A percentile compares a stretch with the other conserved stretches of the same genome.
Conservation (phyloP, 2,797 vertebrate genomes). For the Gymnothorax javanicus region DNA sequence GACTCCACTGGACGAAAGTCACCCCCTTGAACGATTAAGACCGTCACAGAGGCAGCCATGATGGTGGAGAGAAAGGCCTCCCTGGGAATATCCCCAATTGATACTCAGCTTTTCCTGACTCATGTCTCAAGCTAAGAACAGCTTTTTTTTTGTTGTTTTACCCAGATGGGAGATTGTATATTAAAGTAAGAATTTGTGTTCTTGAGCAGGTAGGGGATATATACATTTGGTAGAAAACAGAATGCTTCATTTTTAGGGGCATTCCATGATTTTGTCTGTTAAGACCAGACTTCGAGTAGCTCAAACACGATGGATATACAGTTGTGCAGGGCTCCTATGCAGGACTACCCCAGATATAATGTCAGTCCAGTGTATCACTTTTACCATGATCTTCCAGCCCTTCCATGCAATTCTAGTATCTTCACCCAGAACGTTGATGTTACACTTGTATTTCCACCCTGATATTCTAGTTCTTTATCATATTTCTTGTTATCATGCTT, state of each 20-base stretch:
- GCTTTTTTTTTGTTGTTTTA: not conserved
- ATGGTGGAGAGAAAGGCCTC: not conserved
- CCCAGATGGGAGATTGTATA: not conserved
- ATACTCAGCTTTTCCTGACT: not conserved
- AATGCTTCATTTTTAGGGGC: not conserved
- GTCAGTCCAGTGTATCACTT: no score
- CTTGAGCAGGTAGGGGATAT: not conserved
- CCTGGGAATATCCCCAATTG: not conserved
- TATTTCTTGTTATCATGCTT: no score
- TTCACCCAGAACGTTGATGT: no score
- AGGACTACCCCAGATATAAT: no score
- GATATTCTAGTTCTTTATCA: no score
- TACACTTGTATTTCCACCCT: no score
- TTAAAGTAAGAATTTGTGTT: not conserved
- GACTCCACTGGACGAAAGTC: not conserved
- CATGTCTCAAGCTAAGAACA: not conserved
- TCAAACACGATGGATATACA: no score
- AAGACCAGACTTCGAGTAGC: no score
- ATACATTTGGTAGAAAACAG: not conserved
- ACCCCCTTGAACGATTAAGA: not conserved
- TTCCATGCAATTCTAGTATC: no score
- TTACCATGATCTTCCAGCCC: no score
- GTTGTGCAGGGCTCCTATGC: no score
- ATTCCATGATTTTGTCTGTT: not conserved
- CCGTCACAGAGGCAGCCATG: not conserved